A percentile compares a stretch with the other conserved stretches of the same genome.
phyloP scores from a whole-genome alignment of 1,140 invertebrate genomes.

The Reticulitermes speratus region DNA sequence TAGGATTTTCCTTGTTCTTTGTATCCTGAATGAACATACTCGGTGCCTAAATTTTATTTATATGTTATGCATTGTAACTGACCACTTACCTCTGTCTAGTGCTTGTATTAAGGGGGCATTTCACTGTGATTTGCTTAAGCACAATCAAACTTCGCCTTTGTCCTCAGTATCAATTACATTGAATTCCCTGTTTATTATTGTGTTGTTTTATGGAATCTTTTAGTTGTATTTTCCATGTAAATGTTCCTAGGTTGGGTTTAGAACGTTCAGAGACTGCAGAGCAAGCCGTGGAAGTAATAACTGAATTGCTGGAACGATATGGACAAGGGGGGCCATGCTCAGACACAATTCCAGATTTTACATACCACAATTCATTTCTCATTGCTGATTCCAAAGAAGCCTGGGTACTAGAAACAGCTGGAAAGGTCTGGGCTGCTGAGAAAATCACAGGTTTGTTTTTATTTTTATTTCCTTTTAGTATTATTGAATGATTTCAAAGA shows the following conservation, averaged over 20 bases:
- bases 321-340: slow-evolving; percentile 73
- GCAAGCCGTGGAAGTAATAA: slow-evolving; percentile 65
- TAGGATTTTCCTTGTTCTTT: too few species aligned
- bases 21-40: too few species aligned
- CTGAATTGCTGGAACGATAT: slow-evolving; percentile 60
- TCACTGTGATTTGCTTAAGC: too few species aligned
- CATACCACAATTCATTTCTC: slow-evolving; percentile 67
- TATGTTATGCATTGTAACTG: too few species aligned
- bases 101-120: too few species aligned
- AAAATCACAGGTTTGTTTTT: slow-evolving; percentile 56
- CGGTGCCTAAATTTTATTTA: too few species aligned
- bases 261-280: slow-evolving; percentile 61
- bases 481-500: background rate
- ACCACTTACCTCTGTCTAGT: too few species aligned
- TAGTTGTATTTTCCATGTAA: background rate
- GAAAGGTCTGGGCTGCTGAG: slow-evolving; percentile 74
- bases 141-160: background rate
- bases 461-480: background rate
- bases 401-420: slow-evolving; percentile 73
- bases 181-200: background rate
- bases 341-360: slow-evolving; percentile 53
- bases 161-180: background rate
- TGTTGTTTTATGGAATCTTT: slow-evolving; percentile 24
- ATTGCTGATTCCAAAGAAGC: slow-evolving; percentile 63
- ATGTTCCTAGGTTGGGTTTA: slow-evolving; percentile 59